Evolutionary conservation across 2,888 invertebrate species (phyloP).

Genomic region (Mechanitis mazaeus): DNA sequence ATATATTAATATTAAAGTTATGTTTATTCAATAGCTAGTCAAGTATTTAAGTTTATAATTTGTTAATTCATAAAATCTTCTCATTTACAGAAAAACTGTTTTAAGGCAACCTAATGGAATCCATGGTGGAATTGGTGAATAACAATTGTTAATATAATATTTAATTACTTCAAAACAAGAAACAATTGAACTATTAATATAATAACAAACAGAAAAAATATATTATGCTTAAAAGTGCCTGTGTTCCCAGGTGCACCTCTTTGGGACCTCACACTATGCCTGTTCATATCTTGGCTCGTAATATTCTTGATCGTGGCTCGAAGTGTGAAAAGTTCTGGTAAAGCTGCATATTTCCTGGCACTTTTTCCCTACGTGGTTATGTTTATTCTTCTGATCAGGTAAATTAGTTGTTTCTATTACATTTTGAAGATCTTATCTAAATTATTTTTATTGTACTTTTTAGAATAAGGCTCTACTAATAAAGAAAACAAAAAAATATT

Average conservation of each 20-base stretch:
- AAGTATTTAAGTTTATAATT: too few relatives aligned
- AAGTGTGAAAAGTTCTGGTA: slow-evolving; percentile 87
- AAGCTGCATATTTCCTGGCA: slow-evolving; percentile 92
- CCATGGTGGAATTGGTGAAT: slow-evolving; percentile 62
- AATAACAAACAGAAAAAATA: background rate
- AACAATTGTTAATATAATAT: background rate
- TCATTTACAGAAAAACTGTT: slow-evolving; percentile 52
- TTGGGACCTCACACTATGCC: slow-evolving; percentile 81
- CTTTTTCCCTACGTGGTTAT: slow-evolving; percentile 89
- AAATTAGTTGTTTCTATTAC: slow-evolving; percentile 27
- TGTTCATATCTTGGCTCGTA: slow-evolving; percentile 81
- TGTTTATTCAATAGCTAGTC: too few relatives aligned
- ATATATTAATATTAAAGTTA: too few relatives aligned
- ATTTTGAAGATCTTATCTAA: too few relatives aligned
- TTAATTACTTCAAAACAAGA: too few relatives aligned
- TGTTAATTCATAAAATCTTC: background rate
- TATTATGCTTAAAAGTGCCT: background rate
- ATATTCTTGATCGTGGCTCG: slow-evolving; percentile 82
- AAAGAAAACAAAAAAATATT: too few relatives aligned
- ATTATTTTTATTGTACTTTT: too few relatives aligned
- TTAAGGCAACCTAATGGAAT: slow-evolving; percentile 58
- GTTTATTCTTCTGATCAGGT: slow-evolving; percentile 81
- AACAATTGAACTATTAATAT: background rate
- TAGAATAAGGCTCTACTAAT: too few relatives aligned
- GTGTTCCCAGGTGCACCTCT: slow-evolving; percentile 73